Evolutionary conservation across 2,797 vertebrate genomes (phyloP), one percentile per base, ranked within the genome.

Genomic region (Diceros bicornis): DNA sequence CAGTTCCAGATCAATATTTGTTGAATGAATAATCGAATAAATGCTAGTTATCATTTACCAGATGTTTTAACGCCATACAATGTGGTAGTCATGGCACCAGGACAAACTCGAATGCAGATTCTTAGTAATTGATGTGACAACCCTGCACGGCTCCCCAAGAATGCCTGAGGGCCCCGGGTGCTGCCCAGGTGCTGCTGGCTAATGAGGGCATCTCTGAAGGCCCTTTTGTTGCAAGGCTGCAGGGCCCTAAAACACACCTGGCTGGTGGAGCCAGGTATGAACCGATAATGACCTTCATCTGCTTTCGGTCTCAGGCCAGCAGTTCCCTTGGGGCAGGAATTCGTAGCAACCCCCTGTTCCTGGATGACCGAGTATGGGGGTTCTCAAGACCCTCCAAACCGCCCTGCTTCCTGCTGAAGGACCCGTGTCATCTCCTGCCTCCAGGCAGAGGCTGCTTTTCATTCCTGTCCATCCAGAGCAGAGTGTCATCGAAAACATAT

Each of bases 261-360:
- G 50, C 50, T 52, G 0, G 27, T 0, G 4, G 61, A 57, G 69
- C 61, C 71, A 18, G 21, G 21, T 9, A 25, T 0, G 13, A 66
- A 12, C 37, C 20, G 12, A 6, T 0, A 6, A 3, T 3, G 57
- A 20, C 69, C 23, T 11, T 61, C 41, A 50, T 8, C 1, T 66
- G 32, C 75, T 7, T 13, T 32, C 18, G n/a, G 50, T 7, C 50
- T 72, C 44, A 34, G 75, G 6, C n/a, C 13, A 29, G 20, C 16
- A 20, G 64, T 18, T 32, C 32, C 75, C 75, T 9, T 4, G n/a
- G 7, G 37, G 75, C 55, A 79, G 77, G 59, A 74, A 34, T 25
- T 74, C 25, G 16, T 13, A 79, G 88, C 62, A 32, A 68, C 66
- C 55, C 91, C 95, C 89, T 82, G 34, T n/a, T 95, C 95, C 59